Base-by-base conservation (phyloP, 2,888 invertebrate species). In the Hemithea aestivaria region DNA sequence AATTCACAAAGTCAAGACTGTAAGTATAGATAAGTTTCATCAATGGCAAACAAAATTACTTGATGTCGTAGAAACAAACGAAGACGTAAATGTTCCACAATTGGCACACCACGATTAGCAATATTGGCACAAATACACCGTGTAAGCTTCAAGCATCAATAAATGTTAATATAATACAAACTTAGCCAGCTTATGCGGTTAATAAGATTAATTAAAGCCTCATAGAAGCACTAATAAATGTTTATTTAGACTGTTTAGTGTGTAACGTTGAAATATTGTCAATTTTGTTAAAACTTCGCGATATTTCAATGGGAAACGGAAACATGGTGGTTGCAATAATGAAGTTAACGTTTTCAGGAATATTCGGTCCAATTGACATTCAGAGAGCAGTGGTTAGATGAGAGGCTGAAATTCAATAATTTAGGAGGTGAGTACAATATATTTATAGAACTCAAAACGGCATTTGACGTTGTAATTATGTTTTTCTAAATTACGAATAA, bases 351-450 rank as follows among this genome's bases (percentile, higher is more conserved):
- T 75, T 91, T 90, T 64, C 91, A 96, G 96, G 98, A 98, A 91
- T 98, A 98, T 91, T 97, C 96, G 73, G 97, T 97, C 66, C 98
- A 98, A 88, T 89, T 98, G 73, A 98, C 98, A 58, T 97, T 98
- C 89, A 92, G 98, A 78, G 97, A 98, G 80, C 96, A 98, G 87
- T 98, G 98, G 98, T 87, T 94, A 72, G 98, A 98, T 80, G 96
- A 97, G 79, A 89, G 98, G 62, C 90, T 96, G 51, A 93, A 93
- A 77, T 96, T 96, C 80, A 93, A 96, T 78, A 95, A 96, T 84
- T 92, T 93, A 63, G 92, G 92, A 83, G 94, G 94, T 93, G 69
- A 88, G 89, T 74, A 40, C 29, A 24, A 23, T 6, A 21, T 10
- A 11, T 10, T 24, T 16, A 22, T 5, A 2, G 5, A 16, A 16